Conservation (phyloP, 2,113 vertebrate genomes). For the Pterocles burchelli region DNA sequence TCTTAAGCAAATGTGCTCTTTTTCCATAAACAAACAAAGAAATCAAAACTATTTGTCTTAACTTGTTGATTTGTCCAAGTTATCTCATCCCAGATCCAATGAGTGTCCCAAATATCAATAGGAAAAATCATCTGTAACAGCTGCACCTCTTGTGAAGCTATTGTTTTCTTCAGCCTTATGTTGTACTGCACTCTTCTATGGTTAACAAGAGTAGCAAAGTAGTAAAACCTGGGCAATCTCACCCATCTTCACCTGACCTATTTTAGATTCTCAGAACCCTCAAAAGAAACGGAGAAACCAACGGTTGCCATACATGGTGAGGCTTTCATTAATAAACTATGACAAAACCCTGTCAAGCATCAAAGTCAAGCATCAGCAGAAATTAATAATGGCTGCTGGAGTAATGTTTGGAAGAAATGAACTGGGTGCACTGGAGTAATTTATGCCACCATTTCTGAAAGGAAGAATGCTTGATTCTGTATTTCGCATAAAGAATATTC, state of each 20-base stretch:
- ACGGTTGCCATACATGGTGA: not conserved
- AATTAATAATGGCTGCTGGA: not conserved
- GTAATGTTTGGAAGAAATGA: not conserved
- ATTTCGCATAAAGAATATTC: not conserved
- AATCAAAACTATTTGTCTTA: slow-evolving; percentile 53
- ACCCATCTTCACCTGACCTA: not conserved
- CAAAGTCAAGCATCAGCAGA: slow-evolving; percentile 4
- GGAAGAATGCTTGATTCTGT: not conserved
- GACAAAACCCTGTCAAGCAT: not conserved
- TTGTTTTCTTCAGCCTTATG: not conserved
- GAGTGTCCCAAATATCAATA: not conserved
- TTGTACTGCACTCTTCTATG: not conserved
- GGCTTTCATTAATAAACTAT: slow-evolving; percentile 18
- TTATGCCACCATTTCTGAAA: slow-evolving; percentile 11
- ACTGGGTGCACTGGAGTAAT: not conserved
- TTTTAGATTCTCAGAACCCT: not conserved
- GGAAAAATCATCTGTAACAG: not conserved
- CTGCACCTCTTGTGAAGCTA: slow-evolving; percentile 21
- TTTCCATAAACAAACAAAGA: slow-evolving; percentile 47
- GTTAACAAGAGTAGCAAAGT: not conserved
- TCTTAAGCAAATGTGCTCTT: slow-evolving; percentile 40
- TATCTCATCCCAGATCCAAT: slow-evolving; percentile 45
- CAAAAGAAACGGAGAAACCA: slow-evolving; percentile 36
- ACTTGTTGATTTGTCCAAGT: slow-evolving; percentile 51
- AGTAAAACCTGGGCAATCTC: not conserved